Conservation (phyloP, 2,888 invertebrate species). For the Rhynchonema sp. region DNA sequence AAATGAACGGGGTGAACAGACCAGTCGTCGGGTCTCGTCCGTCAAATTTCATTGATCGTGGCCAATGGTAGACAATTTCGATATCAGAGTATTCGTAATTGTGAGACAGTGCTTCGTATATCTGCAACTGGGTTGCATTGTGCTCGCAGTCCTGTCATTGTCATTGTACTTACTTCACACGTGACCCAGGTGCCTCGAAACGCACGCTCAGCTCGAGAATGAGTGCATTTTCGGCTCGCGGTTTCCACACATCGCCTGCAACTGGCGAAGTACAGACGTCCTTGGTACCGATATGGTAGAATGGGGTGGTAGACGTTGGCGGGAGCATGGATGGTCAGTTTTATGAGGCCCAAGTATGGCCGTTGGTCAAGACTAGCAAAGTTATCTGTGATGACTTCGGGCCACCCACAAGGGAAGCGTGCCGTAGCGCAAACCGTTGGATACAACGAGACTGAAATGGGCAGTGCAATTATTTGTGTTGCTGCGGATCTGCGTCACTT, state of each 20-base stretch:
- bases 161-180: background rate
- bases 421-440: background rate
- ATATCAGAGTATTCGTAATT: background rate
- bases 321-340: background rate
- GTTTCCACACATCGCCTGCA: background rate
- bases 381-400: background rate
- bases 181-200: background rate
- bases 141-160: too few relatives aligned
- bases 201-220: background rate
- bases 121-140: too few relatives aligned
- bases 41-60: background rate
- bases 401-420: background rate
- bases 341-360: background rate
- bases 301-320: background rate
- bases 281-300: background rate
- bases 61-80: background rate
- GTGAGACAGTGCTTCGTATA: background rate
- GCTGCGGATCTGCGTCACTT: background rate
- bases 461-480: background rate
- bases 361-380: too few relatives aligned
- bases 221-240: background rate
- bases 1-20: background rate
- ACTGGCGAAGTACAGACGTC: background rate
- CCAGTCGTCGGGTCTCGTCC: background rate
- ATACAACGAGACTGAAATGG: background rate